These are phyloP conservation scores for Alligator sinensis DNA, from an alignment of 2,113 vertebrate species.

Conservation along the genomic window DNA sequence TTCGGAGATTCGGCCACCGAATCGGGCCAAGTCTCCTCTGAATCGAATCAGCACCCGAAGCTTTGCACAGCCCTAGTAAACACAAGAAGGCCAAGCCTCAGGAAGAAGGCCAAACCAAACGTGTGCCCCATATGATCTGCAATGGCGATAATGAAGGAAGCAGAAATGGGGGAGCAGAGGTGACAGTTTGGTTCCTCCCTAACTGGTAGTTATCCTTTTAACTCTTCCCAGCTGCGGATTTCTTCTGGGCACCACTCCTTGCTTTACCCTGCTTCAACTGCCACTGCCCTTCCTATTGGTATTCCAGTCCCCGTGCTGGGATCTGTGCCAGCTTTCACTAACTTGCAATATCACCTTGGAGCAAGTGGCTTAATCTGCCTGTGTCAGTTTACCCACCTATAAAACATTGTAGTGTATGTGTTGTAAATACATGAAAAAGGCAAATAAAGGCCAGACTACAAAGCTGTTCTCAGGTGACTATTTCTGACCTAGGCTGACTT, in stretches of 20 bases:
- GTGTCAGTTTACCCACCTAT: background rate
- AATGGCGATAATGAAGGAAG: background rate
- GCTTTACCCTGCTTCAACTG: too few species aligned
- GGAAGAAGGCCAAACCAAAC: background rate
- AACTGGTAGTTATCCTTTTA: background rate
- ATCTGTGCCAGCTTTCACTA: accelerated
- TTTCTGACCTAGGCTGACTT: background rate
- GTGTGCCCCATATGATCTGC: background rate
- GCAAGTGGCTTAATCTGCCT: background rate
- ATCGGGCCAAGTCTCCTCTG: too few species aligned
- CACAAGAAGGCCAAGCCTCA: background rate
- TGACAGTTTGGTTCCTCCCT: background rate
- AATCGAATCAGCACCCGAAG: too few species aligned
- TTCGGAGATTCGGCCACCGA: too few species aligned
- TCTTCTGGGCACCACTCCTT: background rate
- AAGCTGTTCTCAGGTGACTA: background rate
- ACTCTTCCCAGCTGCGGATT: background rate
- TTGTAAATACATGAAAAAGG: background rate
- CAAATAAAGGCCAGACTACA: background rate
- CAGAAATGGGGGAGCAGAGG: background rate
- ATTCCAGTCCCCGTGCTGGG: background rate
- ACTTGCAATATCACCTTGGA: accelerated
- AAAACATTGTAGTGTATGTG: accelerated
- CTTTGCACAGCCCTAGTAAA: background rate
- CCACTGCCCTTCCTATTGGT: too few species aligned